Percentiles rank a stretch among this genome's conserved stretches.
Evolutionary conservation across 2,797 vertebrate species (phyloP).

Genomic region (Pampus argenteus): DNA sequence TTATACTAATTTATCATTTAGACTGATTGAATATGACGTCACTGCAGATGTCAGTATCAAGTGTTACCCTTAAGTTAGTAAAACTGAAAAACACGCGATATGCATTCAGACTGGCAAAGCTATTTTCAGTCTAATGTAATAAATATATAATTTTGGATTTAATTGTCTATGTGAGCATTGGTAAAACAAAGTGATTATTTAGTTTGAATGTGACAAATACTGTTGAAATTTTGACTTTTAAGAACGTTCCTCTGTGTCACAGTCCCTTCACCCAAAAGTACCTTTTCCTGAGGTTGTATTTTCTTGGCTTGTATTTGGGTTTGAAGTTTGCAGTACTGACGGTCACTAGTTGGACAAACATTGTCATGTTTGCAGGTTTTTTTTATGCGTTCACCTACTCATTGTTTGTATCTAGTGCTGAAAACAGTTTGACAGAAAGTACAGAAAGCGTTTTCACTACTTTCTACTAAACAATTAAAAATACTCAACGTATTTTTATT

Average conservation of each 20-base stretch:
- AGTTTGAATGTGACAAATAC: background rate
- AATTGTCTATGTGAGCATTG: background rate
- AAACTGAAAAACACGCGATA: background rate
- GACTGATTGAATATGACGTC: constrained; percentile 1
- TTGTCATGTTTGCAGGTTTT: background rate
- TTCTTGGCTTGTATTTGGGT: background rate
- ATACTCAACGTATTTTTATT: no score
- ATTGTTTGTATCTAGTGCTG: background rate
- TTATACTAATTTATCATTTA: constrained; percentile 1
- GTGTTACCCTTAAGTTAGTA: background rate
- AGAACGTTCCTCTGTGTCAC: background rate
- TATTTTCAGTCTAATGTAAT: background rate
- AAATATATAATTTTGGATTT: background rate
- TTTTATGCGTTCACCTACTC: background rate
- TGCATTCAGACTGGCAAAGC: background rate
- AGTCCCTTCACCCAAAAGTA: background rate
- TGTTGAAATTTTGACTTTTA: background rate
- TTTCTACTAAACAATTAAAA: no score
- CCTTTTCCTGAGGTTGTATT: background rate
- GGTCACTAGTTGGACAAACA: background rate
- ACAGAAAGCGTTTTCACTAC: background rate
- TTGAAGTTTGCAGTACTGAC: background rate
- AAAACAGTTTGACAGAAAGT: background rate
- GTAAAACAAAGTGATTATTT: background rate
- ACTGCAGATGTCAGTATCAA: background rate